These are phyloP conservation scores for Lacerta viridis DNA, from an alignment of 2,797 vertebrate species.

Conservation along the genomic window DNA sequence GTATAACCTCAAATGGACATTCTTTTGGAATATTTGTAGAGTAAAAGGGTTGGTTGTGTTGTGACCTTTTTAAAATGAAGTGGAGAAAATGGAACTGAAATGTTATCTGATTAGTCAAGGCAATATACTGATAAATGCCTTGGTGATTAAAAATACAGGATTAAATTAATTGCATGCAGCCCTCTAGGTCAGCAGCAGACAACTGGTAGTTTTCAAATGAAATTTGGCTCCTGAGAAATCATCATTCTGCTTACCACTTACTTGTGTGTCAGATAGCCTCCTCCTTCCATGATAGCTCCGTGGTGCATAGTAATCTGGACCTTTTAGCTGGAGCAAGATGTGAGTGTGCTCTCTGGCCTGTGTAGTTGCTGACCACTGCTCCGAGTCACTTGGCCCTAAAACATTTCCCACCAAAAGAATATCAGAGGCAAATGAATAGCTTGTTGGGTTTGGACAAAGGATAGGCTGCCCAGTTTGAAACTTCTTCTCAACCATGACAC, in stretches of 20 bases:
- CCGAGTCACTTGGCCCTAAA: not conserved
- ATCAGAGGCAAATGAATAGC: not conserved
- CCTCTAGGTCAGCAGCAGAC: not conserved
- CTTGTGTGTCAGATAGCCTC: not conserved
- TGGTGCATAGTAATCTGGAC: not conserved
- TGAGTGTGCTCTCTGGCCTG: not conserved
- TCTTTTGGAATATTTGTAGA: slow-evolving; percentile 8
- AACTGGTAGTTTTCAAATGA: not conserved
- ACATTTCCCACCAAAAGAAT: not conserved
- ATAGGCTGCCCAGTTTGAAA: not conserved
- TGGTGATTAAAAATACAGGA: slow-evolving; percentile 3
- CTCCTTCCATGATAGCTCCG: not conserved
- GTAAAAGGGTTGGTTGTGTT: slow-evolving; percentile 1
- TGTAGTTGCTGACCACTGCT: not conserved
- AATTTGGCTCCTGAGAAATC: not conserved
- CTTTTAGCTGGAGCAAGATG: not conserved
- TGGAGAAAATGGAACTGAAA: not conserved
- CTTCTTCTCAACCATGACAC: not conserved
- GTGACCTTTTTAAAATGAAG: slow-evolving; percentile 34
- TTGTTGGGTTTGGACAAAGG: not conserved
- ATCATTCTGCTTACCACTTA: not conserved
- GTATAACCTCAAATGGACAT: not conserved
- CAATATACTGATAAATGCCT: not conserved
- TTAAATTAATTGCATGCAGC: slow-evolving; percentile 3
- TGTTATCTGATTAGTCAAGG: not conserved